Evolutionary conservation across 2,888 invertebrate genomes (phyloP).

Genomic region (Andrena trimmerana): DNA sequence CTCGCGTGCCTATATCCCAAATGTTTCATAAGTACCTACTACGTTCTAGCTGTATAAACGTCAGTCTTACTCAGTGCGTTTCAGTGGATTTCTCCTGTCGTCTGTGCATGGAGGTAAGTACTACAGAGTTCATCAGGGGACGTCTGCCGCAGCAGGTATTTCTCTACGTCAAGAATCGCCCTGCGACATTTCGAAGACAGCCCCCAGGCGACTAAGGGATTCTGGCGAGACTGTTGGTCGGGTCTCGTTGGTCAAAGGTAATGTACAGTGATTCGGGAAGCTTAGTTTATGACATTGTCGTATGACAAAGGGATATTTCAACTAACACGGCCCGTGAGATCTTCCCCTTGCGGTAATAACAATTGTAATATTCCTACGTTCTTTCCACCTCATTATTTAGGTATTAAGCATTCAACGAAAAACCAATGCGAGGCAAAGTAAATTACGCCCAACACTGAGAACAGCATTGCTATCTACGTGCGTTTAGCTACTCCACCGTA

Average conservation of each 20-base stretch:
- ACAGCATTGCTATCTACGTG: background rate
- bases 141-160: background rate
- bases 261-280: slow-evolving; percentile 20
- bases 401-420: background rate
- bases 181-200: slow-evolving; percentile 4
- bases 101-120: background rate
- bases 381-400: background rate
- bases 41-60: background rate
- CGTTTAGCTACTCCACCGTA: background rate
- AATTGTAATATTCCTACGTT: background rate
- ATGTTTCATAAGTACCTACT: background rate
- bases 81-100: background rate
- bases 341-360: slow-evolving; percentile 5
- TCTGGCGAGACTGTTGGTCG: slow-evolving; percentile 13
- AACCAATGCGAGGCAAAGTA: background rate
- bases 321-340: slow-evolving; percentile 2
- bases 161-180: slow-evolving; percentile 2
- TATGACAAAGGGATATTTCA: slow-evolving; percentile 9
- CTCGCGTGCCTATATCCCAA: too few species aligned
- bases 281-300: slow-evolving; percentile 14
- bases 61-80: background rate
- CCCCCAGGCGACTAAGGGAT: slow-evolving; percentile 13
- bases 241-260: slow-evolving; percentile 5
- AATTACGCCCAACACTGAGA: background rate
- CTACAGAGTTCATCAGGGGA: slow-evolving; percentile 1